Conservation (phyloP, 2,797 vertebrate species). For the Amblyopsis hoosieri region DNA sequence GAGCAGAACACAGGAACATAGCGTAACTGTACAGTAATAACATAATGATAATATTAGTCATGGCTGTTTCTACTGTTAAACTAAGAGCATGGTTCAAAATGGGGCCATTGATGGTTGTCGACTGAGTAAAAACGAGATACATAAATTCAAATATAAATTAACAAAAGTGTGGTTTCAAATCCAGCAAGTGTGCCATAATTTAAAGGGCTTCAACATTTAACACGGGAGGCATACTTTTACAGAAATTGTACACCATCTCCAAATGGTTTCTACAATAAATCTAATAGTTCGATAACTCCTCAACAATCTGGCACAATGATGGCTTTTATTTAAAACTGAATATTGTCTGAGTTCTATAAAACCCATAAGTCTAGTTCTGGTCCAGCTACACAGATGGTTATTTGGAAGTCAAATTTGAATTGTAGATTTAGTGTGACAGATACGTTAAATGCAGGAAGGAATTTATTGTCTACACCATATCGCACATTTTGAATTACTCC, state of each 20-base stretch:
- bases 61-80: no score
- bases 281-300: slow-evolving; percentile 37
- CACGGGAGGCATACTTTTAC: background rate
- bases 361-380: slow-evolving; percentile 3
- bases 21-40: no score
- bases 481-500: background rate
- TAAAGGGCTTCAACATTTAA: slow-evolving; percentile 35
- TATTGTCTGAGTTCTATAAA: slow-evolving; percentile 19
- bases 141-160: background rate
- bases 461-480: background rate
- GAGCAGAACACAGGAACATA: no score
- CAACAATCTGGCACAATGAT: slow-evolving; percentile 17
- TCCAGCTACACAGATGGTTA: background rate
- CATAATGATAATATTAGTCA: no score
- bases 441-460: background rate
- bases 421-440: background rate
- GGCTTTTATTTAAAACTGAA: slow-evolving; percentile 38
- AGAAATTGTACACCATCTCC: slow-evolving; percentile 39
- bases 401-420: background rate
- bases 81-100: no score
- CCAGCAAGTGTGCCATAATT: slow-evolving; percentile 35
- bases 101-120: no score
- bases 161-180: slow-evolving; percentile 25
- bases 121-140: background rate
- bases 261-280: slow-evolving; percentile 47